Conservation (phyloP, 2,797 vertebrate species). For the Ibycter americanus region DNA sequence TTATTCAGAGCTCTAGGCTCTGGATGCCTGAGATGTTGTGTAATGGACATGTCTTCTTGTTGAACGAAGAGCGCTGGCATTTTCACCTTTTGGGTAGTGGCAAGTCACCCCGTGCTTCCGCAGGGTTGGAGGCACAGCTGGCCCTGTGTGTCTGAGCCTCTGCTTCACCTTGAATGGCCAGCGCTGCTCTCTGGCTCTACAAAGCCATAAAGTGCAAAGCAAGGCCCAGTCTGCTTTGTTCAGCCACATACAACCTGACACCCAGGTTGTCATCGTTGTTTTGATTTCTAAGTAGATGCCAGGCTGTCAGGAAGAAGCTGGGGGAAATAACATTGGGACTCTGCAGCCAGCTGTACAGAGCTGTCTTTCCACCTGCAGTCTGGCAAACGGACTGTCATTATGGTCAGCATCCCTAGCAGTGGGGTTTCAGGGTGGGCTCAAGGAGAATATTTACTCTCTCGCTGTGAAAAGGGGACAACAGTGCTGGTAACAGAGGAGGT, state of each 20-base stretch:
- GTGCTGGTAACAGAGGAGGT: not conserved
- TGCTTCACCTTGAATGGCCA: not conserved
- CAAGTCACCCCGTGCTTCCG: fast-evolving
- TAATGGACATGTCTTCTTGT: not conserved
- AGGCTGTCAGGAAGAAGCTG: not conserved
- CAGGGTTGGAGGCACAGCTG: not conserved
- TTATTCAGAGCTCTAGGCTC: not conserved
- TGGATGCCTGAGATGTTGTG: not conserved
- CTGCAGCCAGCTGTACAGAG: not conserved
- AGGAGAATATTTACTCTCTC: not conserved
- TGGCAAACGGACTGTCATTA: not conserved
- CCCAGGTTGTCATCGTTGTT: not conserved
- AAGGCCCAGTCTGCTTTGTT: not conserved
- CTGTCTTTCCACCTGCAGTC: not conserved
- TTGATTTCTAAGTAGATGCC: not conserved
- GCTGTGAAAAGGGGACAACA: not conserved
- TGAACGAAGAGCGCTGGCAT: not conserved
- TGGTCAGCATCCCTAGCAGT: not conserved
- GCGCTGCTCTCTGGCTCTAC: not conserved
- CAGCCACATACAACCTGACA: not conserved
- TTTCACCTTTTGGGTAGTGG: not conserved
- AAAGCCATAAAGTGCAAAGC: not conserved
- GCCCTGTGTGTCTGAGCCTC: not conserved
- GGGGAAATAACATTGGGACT: too few species aligned
- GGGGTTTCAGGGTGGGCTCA: not conserved